A percentile compares a stretch with the other conserved stretches of the same genome.
Evolutionary conservation across 2,113 vertebrate species (phyloP).

Genomic region (Ptilorrhoa leucosticta): DNA sequence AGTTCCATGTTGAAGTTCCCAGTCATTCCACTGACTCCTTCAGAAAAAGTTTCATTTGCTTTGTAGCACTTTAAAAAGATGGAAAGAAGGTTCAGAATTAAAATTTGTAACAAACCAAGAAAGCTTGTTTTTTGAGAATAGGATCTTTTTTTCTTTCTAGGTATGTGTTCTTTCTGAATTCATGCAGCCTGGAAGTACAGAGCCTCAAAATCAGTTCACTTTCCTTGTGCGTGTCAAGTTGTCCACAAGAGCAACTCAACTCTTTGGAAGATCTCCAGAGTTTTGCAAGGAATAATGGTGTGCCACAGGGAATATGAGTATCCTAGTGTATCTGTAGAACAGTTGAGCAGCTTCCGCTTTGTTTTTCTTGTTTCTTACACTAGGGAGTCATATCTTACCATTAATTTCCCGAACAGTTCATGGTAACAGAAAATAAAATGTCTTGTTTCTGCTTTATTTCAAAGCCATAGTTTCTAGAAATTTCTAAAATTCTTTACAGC

Average conservation of each 20-base stretch:
- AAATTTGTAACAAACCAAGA: neutral
- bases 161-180: conserved; percentile 78
- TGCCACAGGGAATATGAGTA: conserved; percentile 1
- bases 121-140: neutral
- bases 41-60: neutral
- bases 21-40: neutral
- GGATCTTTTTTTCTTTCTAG: conserved; percentile 49
- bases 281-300: conserved; percentile 78
- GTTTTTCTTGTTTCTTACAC: neutral
- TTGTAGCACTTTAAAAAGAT: neutral
- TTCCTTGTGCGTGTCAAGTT: conserved; percentile 75
- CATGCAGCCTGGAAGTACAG: conserved; percentile 63
- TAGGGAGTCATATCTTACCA: neutral
- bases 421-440: neutral
- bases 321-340: neutral
- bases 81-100: neutral
- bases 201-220: conserved; percentile 46
- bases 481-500: too few relatives aligned
- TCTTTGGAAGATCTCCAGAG: conserved; percentile 75
- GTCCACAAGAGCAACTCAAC: conserved; percentile 74
- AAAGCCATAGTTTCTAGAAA: neutral
- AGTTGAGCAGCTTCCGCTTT: neutral
- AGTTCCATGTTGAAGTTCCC: neutral
- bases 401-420: neutral
- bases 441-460: neutral